Percentiles rank a stretch among this genome's conserved stretches.
These are phyloP conservation scores for Cyanistes caeruleus DNA, from an alignment of 2,113 vertebrate species.

Conservation along the genomic window DNA sequence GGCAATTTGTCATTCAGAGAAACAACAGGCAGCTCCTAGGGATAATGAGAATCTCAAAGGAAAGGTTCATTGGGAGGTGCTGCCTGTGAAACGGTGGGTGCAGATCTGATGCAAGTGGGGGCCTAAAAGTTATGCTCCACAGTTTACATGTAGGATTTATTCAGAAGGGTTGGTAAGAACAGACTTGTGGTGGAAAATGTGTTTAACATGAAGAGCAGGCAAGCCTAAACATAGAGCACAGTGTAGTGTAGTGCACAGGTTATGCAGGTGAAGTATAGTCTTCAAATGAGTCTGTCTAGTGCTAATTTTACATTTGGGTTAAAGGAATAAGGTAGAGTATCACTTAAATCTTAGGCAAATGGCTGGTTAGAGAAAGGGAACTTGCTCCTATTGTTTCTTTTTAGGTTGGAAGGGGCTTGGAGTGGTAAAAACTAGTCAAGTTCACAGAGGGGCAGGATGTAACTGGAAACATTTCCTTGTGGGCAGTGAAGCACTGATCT, in stretches of 20 bases:
- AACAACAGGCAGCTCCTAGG: neutral
- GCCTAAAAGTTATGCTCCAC: neutral
- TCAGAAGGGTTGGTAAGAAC: neutral
- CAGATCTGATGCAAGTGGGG: neutral
- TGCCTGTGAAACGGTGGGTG: neutral
- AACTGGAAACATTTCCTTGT: conserved; percentile 2
- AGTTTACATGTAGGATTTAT: neutral
- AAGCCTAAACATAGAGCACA: neutral
- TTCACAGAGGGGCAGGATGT: conserved; percentile 34
- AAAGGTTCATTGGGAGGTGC: neutral
- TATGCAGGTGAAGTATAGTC: neutral
- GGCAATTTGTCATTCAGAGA: neutral
- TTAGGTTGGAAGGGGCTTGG: neutral
- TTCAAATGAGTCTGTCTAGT: neutral
- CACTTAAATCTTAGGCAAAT: neutral
- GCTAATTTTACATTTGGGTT: neutral
- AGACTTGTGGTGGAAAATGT: neutral
- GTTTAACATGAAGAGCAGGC: neutral
- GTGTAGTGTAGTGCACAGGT: neutral
- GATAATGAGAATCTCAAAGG: neutral
- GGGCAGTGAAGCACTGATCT: neutral
- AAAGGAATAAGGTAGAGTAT: neutral
- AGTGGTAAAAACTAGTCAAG: neutral
- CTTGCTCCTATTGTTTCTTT: neutral
- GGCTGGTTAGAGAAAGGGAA: neutral